Evolutionary conservation across 2,888 invertebrate species (phyloP).

Genomic region (Hydrotaea diabolus): DNA sequence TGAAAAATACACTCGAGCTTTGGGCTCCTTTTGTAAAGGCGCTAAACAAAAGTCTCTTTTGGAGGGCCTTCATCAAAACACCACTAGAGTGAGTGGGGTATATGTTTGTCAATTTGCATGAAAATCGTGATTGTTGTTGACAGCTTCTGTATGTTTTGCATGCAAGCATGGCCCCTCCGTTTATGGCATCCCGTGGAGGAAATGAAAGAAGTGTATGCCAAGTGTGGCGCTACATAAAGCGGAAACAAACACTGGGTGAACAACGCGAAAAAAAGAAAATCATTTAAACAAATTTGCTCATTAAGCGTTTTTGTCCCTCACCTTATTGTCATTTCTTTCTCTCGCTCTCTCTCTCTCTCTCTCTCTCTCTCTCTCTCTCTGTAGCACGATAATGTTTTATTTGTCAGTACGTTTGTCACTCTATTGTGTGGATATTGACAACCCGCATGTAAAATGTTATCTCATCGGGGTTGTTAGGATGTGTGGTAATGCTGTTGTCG

Average conservation of each 20-base stretch:
- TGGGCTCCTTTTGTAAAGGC: too few species aligned
- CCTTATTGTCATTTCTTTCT: background rate
- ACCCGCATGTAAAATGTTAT: conserved; percentile 20
- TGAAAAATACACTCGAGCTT: too few species aligned
- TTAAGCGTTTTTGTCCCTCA: conserved; percentile 44
- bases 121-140: conserved; percentile 56
- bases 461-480: conserved; percentile 3
- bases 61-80: too few species aligned
- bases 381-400: background rate
- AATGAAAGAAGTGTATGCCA: background rate
- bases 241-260: background rate
- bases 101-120: conserved; percentile 7
- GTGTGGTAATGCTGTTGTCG: background rate
- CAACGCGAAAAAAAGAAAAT: conserved; percentile 36
- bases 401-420: conserved; percentile 7
- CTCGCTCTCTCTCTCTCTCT: too few species aligned
- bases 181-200: background rate
- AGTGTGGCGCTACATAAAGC: conserved; percentile 12
- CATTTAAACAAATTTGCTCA: conserved; percentile 64
- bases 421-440: conserved; percentile 1
- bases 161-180: background rate
- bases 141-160: conserved; percentile 34
- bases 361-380: background rate
- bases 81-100: too few species aligned
- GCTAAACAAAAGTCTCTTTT: too few species aligned